phyloP scores from a whole-genome alignment of 2,888 invertebrate species.

The Drosophila kanekoi region DNA sequence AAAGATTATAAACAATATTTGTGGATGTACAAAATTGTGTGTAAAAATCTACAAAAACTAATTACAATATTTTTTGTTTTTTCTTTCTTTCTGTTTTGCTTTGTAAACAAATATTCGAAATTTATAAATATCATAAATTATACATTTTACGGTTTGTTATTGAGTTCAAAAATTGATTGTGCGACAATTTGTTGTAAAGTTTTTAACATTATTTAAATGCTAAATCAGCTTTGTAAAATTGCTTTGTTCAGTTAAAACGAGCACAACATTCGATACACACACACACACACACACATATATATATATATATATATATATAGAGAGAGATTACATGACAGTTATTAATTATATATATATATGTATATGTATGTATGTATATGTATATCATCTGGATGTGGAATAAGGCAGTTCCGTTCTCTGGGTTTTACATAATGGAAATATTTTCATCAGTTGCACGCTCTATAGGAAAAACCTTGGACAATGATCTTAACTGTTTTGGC shows the following conservation, averaged over 20 bases:
- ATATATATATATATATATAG: conserved; percentile 8
- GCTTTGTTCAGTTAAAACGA: conserved; percentile 50
- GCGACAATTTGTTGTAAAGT: conserved; percentile 63
- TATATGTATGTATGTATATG: too few relatives aligned
- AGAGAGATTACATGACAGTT: conserved; percentile 11
- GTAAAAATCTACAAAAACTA: conserved; percentile 33
- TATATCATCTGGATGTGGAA: conserved; percentile 29
- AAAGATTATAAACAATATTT: conserved; percentile 20
- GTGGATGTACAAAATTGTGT: conserved; percentile 32
- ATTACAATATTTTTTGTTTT: conserved; percentile 30
- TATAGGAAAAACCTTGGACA: conserved; percentile 12
- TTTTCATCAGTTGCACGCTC: conserved; percentile 16
- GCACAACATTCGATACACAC: conserved; percentile 36
- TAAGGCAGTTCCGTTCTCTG: conserved; percentile 48
- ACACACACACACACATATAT: too few relatives aligned
- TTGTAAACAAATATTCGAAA: conserved; percentile 54
- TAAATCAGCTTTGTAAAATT: conserved; percentile 66
- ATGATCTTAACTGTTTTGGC: conserved; percentile 44
- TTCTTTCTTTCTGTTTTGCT: conserved; percentile 33
- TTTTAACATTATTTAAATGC: conserved; percentile 69
- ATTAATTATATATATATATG: conserved; percentile 15
- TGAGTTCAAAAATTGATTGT: conserved; percentile 63
- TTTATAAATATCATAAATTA: conserved; percentile 43
- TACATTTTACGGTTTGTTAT: conserved; percentile 19
- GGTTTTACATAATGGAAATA: conserved; percentile 23